These are phyloP conservation scores for Esox niger DNA, from an alignment of 2,113 vertebrate species.

Conservation along the genomic window DNA sequence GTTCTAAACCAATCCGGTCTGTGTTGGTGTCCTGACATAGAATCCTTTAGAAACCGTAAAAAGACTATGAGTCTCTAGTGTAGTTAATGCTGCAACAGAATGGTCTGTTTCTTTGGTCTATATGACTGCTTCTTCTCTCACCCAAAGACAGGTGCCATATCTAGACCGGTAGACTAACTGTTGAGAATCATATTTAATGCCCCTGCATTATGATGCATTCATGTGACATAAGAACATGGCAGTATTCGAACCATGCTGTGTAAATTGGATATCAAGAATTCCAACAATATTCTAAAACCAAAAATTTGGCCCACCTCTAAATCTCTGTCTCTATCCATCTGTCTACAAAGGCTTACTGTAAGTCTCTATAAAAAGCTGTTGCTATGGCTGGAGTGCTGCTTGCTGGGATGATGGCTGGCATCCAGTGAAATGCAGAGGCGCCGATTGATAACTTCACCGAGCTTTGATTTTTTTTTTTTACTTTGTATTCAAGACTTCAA, in stretches of 20 bases:
- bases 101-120: not conserved
- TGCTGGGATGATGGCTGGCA: not conserved
- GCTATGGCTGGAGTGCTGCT: not conserved
- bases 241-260: no score
- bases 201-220: no score
- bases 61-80: no score
- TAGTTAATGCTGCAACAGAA: constrained; percentile 15
- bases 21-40: no score
- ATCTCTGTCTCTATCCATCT: not conserved
- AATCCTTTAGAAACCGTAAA: no score
- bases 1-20: no score
- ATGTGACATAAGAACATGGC: no score
- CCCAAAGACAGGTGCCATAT: not conserved
- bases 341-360: not conserved
- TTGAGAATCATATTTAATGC: no score
- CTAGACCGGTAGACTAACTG: not conserved
- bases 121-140: not conserved
- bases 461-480: constrained; percentile 38
- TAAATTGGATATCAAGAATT: no score
- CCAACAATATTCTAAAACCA: no score
- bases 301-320: no score
- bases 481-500: constrained; percentile 30
- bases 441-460: constrained; percentile 24
- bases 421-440: not conserved
- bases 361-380: not conserved